These are phyloP conservation scores for Epinephelus moara DNA, from an alignment of 2,113 vertebrate genomes.

Conservation along the genomic window DNA sequence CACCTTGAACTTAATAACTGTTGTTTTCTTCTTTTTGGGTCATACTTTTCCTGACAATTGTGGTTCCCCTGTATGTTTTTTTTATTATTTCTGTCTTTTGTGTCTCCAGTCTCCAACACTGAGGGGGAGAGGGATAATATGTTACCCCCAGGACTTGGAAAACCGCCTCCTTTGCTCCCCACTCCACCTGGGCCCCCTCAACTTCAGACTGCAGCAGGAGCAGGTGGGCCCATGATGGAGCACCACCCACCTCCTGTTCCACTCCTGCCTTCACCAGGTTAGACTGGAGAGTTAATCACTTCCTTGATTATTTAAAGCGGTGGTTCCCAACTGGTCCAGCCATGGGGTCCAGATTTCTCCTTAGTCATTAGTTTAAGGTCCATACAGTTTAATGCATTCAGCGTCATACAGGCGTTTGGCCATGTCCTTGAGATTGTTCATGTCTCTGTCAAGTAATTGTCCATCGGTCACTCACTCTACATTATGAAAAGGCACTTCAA, in stretches of 20 bases:
- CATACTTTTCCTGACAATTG: background rate
- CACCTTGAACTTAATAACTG: background rate
- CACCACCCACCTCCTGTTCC: conserved; percentile 53
- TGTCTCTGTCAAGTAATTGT: no score
- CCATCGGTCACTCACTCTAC: no score
- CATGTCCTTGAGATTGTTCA: no score
- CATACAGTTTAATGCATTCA: no score
- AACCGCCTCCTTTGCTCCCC: conserved; percentile 82
- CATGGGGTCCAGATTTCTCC: no score
- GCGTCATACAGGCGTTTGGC: no score
- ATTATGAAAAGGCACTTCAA: no score
- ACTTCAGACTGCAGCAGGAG: conserved; percentile 41
- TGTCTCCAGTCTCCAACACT: conserved; percentile 45
- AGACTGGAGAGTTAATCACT: conserved; percentile 11
- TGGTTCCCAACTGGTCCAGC: no score
- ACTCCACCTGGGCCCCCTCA: conserved; percentile 66
- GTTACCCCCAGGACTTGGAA: conserved; percentile 69
- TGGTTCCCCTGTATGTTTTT: background rate
- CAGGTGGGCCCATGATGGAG: conserved; percentile 52
- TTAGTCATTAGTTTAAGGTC: no score
- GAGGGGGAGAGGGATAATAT: conserved; percentile 67
- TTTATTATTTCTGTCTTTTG: background rate
- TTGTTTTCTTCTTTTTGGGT: background rate
- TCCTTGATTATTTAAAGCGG: background rate
- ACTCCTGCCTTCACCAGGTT: conserved; percentile 80